Percentiles rank a stretch among this genome's conserved stretches.
Evolutionary conservation across 2,888 invertebrate species (phyloP).

Genomic region (Hyposoter dolosus): DNA sequence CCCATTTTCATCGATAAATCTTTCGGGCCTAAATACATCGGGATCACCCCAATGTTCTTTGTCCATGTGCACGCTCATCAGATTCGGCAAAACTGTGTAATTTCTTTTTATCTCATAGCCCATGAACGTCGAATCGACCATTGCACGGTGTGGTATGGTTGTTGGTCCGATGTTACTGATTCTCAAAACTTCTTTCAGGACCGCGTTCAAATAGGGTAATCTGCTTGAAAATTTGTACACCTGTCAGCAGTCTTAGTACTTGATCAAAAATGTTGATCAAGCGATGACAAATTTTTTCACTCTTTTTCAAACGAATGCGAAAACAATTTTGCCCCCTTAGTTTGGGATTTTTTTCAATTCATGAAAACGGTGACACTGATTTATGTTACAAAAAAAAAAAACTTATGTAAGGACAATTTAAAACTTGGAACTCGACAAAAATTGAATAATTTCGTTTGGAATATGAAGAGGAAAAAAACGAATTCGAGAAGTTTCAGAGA

Average conservation of each 20-base stretch:
- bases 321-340: too few relatives aligned
- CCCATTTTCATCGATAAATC: conserved; percentile 89
- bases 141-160: conserved; percentile 91
- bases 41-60: conserved; percentile 89
- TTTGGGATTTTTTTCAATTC: too few relatives aligned
- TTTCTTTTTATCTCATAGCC: conserved; percentile 90
- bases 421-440: too few relatives aligned
- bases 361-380: too few relatives aligned
- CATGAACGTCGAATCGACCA: conserved; percentile 89
- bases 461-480: background rate
- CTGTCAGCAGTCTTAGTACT: background rate
- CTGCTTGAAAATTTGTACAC: conserved; percentile 84
- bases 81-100: conserved; percentile 88
- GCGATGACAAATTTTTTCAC: background rate
- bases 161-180: conserved; percentile 92
- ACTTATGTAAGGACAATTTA: too few relatives aligned
- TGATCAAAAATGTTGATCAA: background rate
- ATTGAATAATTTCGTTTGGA: too few relatives aligned
- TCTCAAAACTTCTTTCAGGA: conserved; percentile 91
- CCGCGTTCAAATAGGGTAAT: conserved; percentile 92
- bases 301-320: too few relatives aligned
- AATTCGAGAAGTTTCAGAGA: background rate
- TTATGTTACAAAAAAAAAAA: too few relatives aligned
- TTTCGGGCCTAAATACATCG: conserved; percentile 90
- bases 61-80: conserved; percentile 90